Base-by-base conservation (phyloP, 2,113 vertebrate genomes). In the Plectropomus leopardus region DNA sequence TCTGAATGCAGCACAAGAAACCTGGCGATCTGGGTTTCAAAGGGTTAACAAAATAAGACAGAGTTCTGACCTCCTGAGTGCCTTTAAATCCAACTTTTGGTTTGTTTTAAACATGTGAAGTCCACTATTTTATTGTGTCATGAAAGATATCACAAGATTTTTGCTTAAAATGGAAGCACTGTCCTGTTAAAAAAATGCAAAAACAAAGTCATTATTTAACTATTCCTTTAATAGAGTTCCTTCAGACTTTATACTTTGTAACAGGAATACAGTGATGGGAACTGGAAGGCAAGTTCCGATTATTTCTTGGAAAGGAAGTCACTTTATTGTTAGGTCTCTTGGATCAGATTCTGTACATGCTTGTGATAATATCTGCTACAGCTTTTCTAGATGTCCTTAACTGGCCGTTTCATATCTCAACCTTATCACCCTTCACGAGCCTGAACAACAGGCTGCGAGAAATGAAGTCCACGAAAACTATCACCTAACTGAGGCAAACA, bases 291-390 rank as follows among this genome's bases (percentile, higher is more conserved):
- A 26, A 86, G 73, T 85, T 87, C 81, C 75, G 71, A 69, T 69
- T 78, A 77, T 67, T 89, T 88, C 71, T 78, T 84, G 82, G 86
- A 87, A 45, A 89, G 86, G 87, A 91, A 89, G 83, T 86, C 0
- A 30, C 75, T 88, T 87, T 85, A 90, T 90, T 90, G 85, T 91
- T 86, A 26, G 54, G 70, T 68, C 76, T 77, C 82, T 85, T 83
- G 83, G 90, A 88, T 80, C 77, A 36, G 76, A 82, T 76, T 86
- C 59, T 68, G 70, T 42, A 48, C 78, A 73, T 45, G 45, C 60
- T 45, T 45, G 42, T 63, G 88, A 85, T 90, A 77, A 69, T 82
- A 90, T 86, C 74, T 87, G 58, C 53, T 71, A 72, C 64, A 79
- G 85, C 81, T 81, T 86, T 88, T 70, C 78, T 84, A 67, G 72